Base-by-base conservation (phyloP, 2,797 vertebrate genomes). In the Balearica regulorum region DNA sequence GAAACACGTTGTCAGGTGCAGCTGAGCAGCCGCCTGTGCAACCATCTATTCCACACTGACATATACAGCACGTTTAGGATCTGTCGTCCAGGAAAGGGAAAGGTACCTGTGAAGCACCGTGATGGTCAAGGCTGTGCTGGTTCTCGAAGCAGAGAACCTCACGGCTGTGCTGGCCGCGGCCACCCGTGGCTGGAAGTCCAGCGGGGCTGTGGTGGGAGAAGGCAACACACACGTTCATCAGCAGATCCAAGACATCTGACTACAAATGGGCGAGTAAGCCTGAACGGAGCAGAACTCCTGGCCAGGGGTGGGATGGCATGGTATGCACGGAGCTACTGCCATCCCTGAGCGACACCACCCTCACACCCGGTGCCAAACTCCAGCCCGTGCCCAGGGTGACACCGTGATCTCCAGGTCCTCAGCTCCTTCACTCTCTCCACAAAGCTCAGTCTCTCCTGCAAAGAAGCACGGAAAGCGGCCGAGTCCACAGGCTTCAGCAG, bases 111-210 rank as follows among this genome's bases (percentile, higher is more conserved):
- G 11, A 28, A 64, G 77, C 89, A 68, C 85, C 25, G 26, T 29
- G 65, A 20, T 12, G 64, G 80, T 10, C 21, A 26, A 79, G 96
- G 90, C 86, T 58, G 78, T 18, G 39, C 70, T 96, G 76, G 85
- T 96, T 96, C 78, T 89, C 89, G 29, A 57, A 93, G 97, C 93
- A 96, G 96, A 43, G 43, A 43, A 96, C 97, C 98, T 98, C 95
- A 69, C 76, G 46, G 96, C 97, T 95, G 96, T 97, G 95, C 90
- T 83, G 96, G 94, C 95, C 69, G 5, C 60, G 68, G 62, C 54
- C 70, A 53, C 2, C 46, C 4, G 0, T 24, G 41, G 85, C 48
- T 4, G 54, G 33, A 68, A 6, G 7, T 2, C 53, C 75, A 4
- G 0, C 1, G 11, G 55, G 20, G 29, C 1, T 15, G 8, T 1